Evolutionary conservation across 2,113 vertebrate genomes (phyloP).

Genomic region (Cyanistes caeruleus): DNA sequence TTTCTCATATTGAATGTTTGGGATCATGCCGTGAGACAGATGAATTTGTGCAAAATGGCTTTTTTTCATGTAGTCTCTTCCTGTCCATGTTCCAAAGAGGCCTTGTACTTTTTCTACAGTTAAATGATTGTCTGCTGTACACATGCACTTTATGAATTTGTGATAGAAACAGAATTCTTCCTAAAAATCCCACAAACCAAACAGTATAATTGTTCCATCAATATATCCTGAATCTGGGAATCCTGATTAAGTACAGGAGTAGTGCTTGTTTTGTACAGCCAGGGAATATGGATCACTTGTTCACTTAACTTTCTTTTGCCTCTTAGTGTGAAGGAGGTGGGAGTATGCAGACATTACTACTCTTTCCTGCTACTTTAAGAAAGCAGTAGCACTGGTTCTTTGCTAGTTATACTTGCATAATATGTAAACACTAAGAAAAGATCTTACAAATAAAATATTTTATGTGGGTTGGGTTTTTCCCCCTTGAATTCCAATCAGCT

Average conservation of each 20-base stretch:
- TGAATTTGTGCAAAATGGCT: neutral
- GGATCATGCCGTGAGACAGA: neutral
- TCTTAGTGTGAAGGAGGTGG: neutral
- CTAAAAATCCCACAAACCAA: neutral
- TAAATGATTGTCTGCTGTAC: neutral
- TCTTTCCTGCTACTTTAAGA: neutral
- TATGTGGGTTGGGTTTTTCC: neutral
- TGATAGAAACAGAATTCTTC: neutral
- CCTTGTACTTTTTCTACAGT: neutral
- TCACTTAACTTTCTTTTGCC: neutral
- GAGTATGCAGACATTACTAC: neutral
- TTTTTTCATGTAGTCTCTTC: neutral
- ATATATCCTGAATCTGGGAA: neutral
- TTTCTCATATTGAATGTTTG: neutral
- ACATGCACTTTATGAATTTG: neutral
- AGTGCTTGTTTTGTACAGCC: fast-evolving
- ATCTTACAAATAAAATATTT: neutral
- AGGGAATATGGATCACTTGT: neutral
- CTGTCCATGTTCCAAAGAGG: neutral
- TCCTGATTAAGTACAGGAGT: neutral
- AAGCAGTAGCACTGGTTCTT: neutral
- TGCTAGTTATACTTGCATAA: neutral
- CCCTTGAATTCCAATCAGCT: neutral
- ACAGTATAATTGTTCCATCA: neutral
- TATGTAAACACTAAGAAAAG: neutral